Conservation (phyloP, 2,113 vertebrate genomes). For the Octodon degus region DNA sequence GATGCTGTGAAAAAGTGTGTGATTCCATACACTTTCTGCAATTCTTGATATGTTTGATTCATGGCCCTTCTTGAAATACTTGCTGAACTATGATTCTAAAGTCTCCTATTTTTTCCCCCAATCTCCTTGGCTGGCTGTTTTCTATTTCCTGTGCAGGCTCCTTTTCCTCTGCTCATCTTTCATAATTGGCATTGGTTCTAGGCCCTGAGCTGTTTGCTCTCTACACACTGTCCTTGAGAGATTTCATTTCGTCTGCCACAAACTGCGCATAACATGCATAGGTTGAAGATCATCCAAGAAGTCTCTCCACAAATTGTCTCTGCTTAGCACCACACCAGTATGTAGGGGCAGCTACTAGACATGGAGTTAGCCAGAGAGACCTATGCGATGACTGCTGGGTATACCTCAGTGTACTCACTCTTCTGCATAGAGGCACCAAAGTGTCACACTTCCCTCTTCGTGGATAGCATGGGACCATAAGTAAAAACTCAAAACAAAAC, state of each 20-base stretch:
- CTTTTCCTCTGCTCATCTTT: neutral
- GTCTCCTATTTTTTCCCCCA: neutral
- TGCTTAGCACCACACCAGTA: neutral
- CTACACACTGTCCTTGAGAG: neutral
- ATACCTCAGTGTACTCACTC: neutral
- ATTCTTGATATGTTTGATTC: neutral
- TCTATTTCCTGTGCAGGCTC: neutral
- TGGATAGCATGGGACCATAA: neutral
- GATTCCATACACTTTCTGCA: neutral
- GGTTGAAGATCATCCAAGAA: neutral
- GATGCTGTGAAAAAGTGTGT: neutral
- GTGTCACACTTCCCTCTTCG: neutral
- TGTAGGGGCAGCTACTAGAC: neutral
- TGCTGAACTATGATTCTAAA: neutral
- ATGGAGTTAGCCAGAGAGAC: neutral
- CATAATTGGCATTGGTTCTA: neutral
- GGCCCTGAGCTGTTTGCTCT: neutral
- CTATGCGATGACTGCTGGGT: rapidly evolving
- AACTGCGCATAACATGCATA: neutral
- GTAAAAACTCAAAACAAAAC: neutral
- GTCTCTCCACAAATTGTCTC: neutral
- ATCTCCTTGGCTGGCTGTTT: neutral
- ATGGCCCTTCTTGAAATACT: neutral
- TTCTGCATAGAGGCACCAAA: neutral
- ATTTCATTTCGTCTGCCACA: neutral